Evolutionary conservation across 2,888 invertebrate genomes (phyloP), one percentile per base, ranked within the genome.

Genomic region (Atethmia centrago): DNA sequence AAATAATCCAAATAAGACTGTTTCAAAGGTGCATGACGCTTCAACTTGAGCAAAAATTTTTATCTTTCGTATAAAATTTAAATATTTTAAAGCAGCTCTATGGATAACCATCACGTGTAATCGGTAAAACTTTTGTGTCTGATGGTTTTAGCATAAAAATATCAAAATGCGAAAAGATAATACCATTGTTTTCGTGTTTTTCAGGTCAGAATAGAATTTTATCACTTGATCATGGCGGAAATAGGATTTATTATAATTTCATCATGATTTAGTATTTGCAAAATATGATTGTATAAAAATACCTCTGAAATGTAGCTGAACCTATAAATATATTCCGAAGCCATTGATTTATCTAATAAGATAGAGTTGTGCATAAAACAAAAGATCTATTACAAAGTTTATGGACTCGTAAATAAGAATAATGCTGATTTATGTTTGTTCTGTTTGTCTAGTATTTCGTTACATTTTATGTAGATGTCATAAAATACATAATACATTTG

Each of bases 401-500:
- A 70, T 67, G 16, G 47, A 42, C 42, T 69, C 59, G 21, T 84
- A 78, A 84, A 86, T 71, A 71, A 76, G 45, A 73, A 76, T 77
- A 75, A 71, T 45, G 31, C 40, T 51, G 55, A 74, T 76, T 80
- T 82, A 73, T 76, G 58, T 67, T 65, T 12, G 21, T 76, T 69
- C 58, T 56, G 56, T 69, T 77, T 67, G 49, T 67, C 61, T 70
- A 64, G 65, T 78, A 84, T 77, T 78, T 80, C 56, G 71, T 74
- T 74, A 71, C 21, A 73, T 70, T 82, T 66, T 74, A 69, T 56
- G 59, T 63, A 61, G 61, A 66, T 74, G 71, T 71, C 58, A 80
- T 80, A 71, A 84, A 84, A 81, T 72, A 64, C 74, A 53, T 71
- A 68, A 72, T n/a, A 49, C 19, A 74, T 85, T 77, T 40, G 58